Conservation (phyloP, 2,888 invertebrate genomes). For the Scaptomyza reducta region DNA sequence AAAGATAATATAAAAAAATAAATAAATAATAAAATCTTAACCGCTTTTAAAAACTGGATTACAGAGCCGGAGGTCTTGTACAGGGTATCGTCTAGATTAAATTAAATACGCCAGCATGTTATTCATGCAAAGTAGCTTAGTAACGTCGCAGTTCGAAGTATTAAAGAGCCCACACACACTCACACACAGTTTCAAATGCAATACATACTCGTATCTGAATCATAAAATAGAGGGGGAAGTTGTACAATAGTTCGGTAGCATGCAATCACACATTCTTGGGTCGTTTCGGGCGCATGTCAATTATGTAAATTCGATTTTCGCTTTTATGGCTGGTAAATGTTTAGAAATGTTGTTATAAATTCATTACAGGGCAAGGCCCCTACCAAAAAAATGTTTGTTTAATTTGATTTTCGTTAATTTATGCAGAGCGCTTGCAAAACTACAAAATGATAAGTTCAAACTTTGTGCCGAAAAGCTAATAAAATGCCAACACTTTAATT, state of each 20-base stretch:
- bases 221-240: background rate
- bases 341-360: constrained; percentile 73
- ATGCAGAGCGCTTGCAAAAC: constrained; percentile 53
- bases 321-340: constrained; percentile 61
- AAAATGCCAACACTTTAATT: constrained; percentile 34
- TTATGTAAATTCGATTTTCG: constrained; percentile 72
- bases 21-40: too few species aligned
- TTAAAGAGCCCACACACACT: constrained; percentile 26
- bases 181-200: too few species aligned
- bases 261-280: constrained; percentile 53
- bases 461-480: constrained; percentile 38
- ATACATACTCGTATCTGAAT: constrained; percentile 5
- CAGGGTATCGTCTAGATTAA: too few species aligned
- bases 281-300: constrained; percentile 56
- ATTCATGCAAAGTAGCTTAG: too few species aligned
- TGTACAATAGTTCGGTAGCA: constrained; percentile 7
- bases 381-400: constrained; percentile 51
- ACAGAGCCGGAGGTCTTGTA: too few species aligned
- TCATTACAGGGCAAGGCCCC: constrained; percentile 58
- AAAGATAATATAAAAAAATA: too few species aligned
- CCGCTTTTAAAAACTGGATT: too few species aligned
- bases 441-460: constrained; percentile 62
- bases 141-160: constrained; percentile 36
- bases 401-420: constrained; percentile 67
- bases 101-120: too few species aligned